Evolutionary conservation across 2,888 invertebrate species (phyloP), one percentile per base, ranked within the genome.

Genomic region (Tethea ocularis): DNA sequence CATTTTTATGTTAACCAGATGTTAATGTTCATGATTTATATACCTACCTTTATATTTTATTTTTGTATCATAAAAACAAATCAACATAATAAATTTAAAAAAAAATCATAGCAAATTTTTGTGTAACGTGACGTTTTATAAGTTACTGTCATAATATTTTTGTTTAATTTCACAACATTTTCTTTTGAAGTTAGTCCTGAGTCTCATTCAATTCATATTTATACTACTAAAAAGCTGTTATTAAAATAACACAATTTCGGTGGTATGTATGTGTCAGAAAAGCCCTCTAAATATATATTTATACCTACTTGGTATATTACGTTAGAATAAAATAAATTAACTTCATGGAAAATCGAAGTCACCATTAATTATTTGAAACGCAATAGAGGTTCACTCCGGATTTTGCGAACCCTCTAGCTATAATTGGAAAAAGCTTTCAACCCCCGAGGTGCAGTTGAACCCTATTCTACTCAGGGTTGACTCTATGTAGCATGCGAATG

Each of bases 381-480:
- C 33, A 26, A 36, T 54, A 20, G 22, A 36, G 17, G 33, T 54
- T 20, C 29, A 54, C 33, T 54, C 54, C 20, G 54, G 54, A 54
- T 54, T 51, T 56, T 36, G 23, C 26, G n/a, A 24, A 52, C 38
- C 20, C 38, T 52, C 29, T 26, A 57, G 69, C 70, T 73, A 72
- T 80, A 80, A 82, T 82, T 78, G 79, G 79, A 80, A 82, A 81
- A 82, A 82, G 82, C 84, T 83, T 83, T 80, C 76, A 74, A 71
- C 80, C 78, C 76, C 71, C 58, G 56, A 72, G 70, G 75, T 72
- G 63, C 66, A 71, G 67, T 52, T 52, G 54, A 57, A 62, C 69
- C 69, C 70, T 61, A 64, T 72, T 72, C 68, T 66, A 67, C 56
- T 57, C 66, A 63, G 70, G 71, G 72, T 70, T 69, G 76, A 66